These are phyloP conservation scores for Podabrus alpinus DNA, from an alignment of 2,888 invertebrate species.

Conservation along the genomic window DNA sequence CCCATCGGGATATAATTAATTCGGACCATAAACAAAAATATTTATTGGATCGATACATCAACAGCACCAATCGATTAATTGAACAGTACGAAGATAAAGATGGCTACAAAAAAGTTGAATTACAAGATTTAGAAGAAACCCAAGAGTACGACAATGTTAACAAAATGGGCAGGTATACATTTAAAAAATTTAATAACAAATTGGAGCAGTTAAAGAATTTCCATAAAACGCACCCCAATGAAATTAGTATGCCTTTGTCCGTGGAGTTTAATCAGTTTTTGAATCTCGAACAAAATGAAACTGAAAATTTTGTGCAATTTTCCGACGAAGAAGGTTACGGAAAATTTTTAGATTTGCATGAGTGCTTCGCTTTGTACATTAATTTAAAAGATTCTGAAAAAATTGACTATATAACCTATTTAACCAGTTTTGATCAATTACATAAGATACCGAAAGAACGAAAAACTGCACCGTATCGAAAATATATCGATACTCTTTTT, in stretches of 20 bases:
- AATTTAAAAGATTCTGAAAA: slow-evolving; percentile 97
- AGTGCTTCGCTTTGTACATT: slow-evolving; percentile 93
- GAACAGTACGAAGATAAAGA: slow-evolving; percentile 97
- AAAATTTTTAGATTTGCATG: slow-evolving; percentile 95
- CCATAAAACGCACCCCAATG: slow-evolving; percentile 93
- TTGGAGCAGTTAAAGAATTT: slow-evolving; percentile 95
- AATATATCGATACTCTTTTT: slow-evolving; percentile 83
- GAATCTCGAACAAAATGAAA: slow-evolving; percentile 85
- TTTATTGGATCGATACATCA: slow-evolving; percentile 81
- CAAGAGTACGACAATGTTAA: slow-evolving; percentile 85
- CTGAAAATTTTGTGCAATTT: slow-evolving; percentile 92
- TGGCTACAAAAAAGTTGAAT: slow-evolving; percentile 92
- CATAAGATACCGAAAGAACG: slow-evolving; percentile 92
- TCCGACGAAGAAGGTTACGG: slow-evolving; percentile 99
- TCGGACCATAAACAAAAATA: slow-evolving; percentile 93
- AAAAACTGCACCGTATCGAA: slow-evolving; percentile 84
- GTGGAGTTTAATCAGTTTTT: slow-evolving; percentile 95
- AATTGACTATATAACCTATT: slow-evolving; percentile 94
- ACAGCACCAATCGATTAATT: slow-evolving; percentile 70
- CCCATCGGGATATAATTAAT: slow-evolving; percentile 92
- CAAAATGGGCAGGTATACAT: background rate
- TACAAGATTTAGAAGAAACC: slow-evolving; percentile 91
- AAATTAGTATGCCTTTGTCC: slow-evolving; percentile 95
- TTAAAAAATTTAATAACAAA: slow-evolving; percentile 90
- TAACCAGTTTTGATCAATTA: slow-evolving; percentile 92